Evolutionary conservation across 1,140 invertebrate genomes (phyloP), one percentile per base, ranked within the genome.

Genomic region (Lepidostoma basale): DNA sequence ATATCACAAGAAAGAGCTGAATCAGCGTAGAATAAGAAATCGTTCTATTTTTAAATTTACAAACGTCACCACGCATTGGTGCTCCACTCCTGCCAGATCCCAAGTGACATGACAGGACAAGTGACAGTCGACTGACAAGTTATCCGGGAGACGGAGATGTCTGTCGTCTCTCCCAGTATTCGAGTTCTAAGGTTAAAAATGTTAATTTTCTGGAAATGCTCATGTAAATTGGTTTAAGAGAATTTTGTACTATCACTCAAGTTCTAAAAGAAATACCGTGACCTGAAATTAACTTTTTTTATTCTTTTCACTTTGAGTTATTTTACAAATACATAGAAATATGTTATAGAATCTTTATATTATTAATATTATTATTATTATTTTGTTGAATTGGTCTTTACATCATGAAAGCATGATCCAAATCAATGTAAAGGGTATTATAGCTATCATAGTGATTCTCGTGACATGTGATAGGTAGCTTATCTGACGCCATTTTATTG

Each of bases 1-100:
- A n/a, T n/a, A n/a, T n/a, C n/a, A n/a, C n/a, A n/a, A n/a, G n/a
- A 49, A 49, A 49, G 23, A 20, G 22, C 14, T 22, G 12, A 23
- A 10, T 8, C 45, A 49, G 14, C 45, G 23, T n/a, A n/a, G n/a
- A 18, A 14, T 23, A 22, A 20, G 10, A 49, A 5, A 3, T 42
- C 30, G 14, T 30, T 56, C 52, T 56, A 56, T 28, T 26, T 56
- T 56, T 56, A 56, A 56, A 49, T 20, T 3, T 56, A n/a, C 47
- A 25, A 56, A 56, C 12, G 9, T 26, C 52, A 14, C 10, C 18
- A 22, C 3, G 26, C 23, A 56, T 56, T 56, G 52, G 52, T 26
- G 14, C 23, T n/a, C 26, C 8, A n/a, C 33, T 56, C 9, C 52
- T 26, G 52, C 52, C 26, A 30, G 20, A 56, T 28, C 14, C 26